Percentiles rank a stretch among this genome's conserved stretches.
Conservation (phyloP, 1,140 invertebrate species). For the Aphidius ervi region DNA sequence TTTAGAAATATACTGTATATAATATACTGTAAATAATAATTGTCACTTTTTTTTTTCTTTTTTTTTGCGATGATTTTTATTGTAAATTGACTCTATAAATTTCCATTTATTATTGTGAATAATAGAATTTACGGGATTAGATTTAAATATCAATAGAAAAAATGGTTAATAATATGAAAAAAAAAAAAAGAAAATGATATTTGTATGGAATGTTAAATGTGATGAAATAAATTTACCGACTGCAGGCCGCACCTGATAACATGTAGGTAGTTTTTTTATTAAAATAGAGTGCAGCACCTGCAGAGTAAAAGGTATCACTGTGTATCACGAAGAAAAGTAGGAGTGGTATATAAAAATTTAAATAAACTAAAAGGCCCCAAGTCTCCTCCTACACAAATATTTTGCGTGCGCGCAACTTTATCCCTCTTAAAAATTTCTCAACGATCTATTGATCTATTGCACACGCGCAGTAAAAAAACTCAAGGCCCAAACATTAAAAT, state of each 20-base stretch:
- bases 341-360: not conserved
- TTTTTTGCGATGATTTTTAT: not conserved
- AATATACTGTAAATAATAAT: conserved; percentile 10
- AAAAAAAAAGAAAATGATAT: conserved; percentile 26
- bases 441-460: conserved; percentile 10
- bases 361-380: not conserved
- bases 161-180: not conserved
- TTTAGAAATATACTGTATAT: conserved; percentile 1
- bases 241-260: conserved; percentile 9
- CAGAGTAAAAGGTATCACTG: conserved; percentile 11
- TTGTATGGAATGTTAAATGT: not conserved
- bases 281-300: conserved; percentile 27
- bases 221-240: conserved; percentile 18
- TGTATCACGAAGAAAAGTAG: not conserved
- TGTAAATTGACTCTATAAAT: too few species aligned
- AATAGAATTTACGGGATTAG: too few species aligned
- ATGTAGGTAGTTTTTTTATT: not conserved
- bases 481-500: conserved; percentile 44
- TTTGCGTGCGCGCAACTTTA: not conserved
- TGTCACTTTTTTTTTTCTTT: not conserved
- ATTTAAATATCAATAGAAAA: too few species aligned
- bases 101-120: too few species aligned
- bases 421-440: not conserved
- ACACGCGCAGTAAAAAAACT: conserved; percentile 26
- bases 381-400: not conserved